These are phyloP conservation scores for Lasioglossum pauxillum DNA, from an alignment of 2,888 invertebrate species.

Conservation along the genomic window DNA sequence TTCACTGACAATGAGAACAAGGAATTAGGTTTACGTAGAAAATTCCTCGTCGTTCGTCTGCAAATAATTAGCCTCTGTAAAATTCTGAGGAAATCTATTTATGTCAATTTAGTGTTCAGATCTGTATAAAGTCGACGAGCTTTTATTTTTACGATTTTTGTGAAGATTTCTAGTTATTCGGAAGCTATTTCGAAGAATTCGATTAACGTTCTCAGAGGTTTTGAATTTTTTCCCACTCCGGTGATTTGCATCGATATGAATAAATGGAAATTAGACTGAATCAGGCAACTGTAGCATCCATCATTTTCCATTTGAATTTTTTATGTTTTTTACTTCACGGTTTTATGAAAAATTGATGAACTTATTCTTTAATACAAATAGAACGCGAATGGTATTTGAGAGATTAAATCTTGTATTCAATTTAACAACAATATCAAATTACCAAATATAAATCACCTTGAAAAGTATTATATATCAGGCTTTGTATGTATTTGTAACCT, in stretches of 20 bases:
- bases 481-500: background rate
- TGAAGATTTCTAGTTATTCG: background rate
- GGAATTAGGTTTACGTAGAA: background rate
- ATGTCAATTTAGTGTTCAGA: background rate
- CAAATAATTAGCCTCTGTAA: background rate
- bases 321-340: background rate
- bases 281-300: slow-evolving; percentile 22
- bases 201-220: background rate
- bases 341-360: background rate
- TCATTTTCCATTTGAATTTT: slow-evolving; percentile 16
- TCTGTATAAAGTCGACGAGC: too few relatives aligned
- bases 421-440: background rate
- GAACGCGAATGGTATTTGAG: too few relatives aligned
- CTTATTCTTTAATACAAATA: background rate
- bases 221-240: background rate
- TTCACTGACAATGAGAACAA: background rate
- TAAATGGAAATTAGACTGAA: slow-evolving; percentile 2
- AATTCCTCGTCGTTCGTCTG: background rate
- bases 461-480: too few relatives aligned
- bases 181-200: background rate
- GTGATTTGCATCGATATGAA: slow-evolving; percentile 2
- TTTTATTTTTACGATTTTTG: background rate
- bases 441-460: background rate
- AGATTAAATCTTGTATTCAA: background rate
- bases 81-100: background rate